Evolutionary conservation across 2,113 vertebrate species (phyloP), one percentile per base, ranked within the genome.

Genomic region (Misgurnus mizolepis): DNA sequence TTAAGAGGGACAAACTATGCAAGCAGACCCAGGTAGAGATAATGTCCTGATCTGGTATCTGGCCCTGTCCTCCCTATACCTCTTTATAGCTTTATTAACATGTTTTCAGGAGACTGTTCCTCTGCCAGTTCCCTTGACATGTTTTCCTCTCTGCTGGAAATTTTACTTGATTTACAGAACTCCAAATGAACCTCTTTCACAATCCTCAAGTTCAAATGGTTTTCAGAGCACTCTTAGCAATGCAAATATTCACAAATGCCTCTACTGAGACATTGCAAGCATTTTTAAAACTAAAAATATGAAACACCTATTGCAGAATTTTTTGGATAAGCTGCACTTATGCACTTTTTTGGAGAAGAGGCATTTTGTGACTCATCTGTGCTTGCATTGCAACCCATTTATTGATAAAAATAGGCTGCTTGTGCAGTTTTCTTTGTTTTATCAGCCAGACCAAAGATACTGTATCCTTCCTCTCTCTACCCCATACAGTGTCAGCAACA

Each of bases 401-500:
- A 81, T 88, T 73, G 71, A 80, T 76, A 40, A 65, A 18, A 69
- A 58, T 58, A 45, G 78, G n/a, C 78, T 69, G 47, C 56, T 47
- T 74, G 17, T 73, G 62, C 69, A 58, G 66, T 67, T 74, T 66
- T 5, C 83, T 83, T 76, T 86, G 70, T 75, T 87, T 86, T 73
- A 81, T 88, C 80, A 80, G 77, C 49, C 82, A 72, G 15, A 78
- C 78, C 77, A 85, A 76, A 76, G 78, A 83, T 74, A 82, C 78
- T 86, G 81, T 85, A 73, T 80, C 76, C 78, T 79, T 64, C 76
- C 69, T 81, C 80, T 43, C n/a, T 83, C 66, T 58, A 70, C 76
- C 14, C 79, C 71, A 65, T 67, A 68, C 83, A 78, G 70, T 82
- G 55, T 55, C 22, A 65, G 22, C 69, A 39, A 40, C 83, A 58